Evolutionary conservation across 1,140 invertebrate genomes (phyloP).

Genomic region (Diorhabda carinulata): DNA sequence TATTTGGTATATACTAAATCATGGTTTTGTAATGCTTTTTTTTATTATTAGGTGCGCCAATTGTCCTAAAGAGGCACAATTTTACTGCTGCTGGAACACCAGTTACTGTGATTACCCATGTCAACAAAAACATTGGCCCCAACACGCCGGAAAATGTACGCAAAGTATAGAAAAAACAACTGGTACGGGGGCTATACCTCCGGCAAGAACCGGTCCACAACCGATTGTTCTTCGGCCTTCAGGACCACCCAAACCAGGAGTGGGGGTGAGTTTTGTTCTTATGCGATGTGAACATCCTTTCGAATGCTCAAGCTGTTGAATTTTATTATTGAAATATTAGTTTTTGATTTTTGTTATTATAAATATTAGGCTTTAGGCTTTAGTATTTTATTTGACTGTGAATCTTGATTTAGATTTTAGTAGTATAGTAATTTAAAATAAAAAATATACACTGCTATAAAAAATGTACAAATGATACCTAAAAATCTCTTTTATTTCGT

Average conservation of each 20-base stretch:
- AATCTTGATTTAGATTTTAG: too few relatives aligned
- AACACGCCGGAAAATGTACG: slow-evolving; percentile 52
- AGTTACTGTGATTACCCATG: slow-evolving; percentile 87
- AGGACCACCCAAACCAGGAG: slow-evolving; percentile 26
- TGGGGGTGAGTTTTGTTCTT: slow-evolving; percentile 36
- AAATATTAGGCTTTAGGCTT: too few relatives aligned
- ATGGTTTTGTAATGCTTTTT: not conserved
- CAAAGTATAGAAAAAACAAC: slow-evolving; percentile 34
- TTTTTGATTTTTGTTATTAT: too few relatives aligned
- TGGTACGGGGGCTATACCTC: slow-evolving; percentile 11
- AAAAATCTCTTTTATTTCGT: too few relatives aligned
- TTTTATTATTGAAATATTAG: slow-evolving; percentile 8
- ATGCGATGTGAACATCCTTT: slow-evolving; percentile 17
- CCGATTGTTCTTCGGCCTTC: slow-evolving; percentile 31
- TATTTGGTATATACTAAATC: not conserved
- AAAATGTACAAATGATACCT: too few relatives aligned
- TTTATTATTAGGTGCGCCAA: slow-evolving; percentile 59
- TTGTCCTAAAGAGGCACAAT: slow-evolving; percentile 81
- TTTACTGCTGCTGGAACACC: slow-evolving; percentile 94
- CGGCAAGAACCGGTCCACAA: slow-evolving; percentile 20
- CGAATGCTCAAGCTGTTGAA: slow-evolving; percentile 4
- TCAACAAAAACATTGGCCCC: slow-evolving; percentile 67
- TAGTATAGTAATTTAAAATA: too few relatives aligned
- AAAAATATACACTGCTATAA: too few relatives aligned
- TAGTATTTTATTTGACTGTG: too few relatives aligned